A percentile compares a stretch with the other conserved stretches of the same genome.
These are phyloP conservation scores for Caenorhabditis sp. DNA, from an alignment of 2,888 invertebrate genomes.

Conservation along the genomic window DNA sequence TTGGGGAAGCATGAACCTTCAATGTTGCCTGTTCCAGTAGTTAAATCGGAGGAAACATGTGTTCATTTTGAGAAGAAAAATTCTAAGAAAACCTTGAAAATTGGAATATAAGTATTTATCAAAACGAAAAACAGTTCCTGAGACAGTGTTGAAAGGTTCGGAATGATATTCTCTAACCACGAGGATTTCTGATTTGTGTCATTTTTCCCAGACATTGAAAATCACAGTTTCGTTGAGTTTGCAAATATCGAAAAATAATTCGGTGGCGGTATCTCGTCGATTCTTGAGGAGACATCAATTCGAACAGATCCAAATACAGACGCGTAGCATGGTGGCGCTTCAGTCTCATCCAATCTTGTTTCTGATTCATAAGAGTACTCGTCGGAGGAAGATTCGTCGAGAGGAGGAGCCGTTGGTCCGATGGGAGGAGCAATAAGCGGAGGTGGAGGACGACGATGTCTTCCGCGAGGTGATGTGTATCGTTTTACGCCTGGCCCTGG, in stretches of 20 bases:
- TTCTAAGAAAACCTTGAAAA: no score
- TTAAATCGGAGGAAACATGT: no score
- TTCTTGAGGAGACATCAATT: conserved; percentile 5
- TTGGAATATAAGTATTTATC: neutral
- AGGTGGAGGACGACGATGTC: conserved; percentile 20
- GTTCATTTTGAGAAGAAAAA: no score
- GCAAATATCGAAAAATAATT: conserved; percentile 41
- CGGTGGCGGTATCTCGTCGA: conserved; percentile 28
- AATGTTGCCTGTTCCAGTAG: no score
- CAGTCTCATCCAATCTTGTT: neutral
- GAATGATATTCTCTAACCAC: neutral
- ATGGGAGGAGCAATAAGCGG: neutral
- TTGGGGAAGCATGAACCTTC: no score
- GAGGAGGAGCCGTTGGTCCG: conserved; percentile 1
- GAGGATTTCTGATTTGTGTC: neutral
- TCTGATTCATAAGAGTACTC: neutral
- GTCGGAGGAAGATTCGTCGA: neutral
- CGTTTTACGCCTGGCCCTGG: conserved; percentile 42
- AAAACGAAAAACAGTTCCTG: conserved; percentile 3
- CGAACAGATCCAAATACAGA: conserved; percentile 8
- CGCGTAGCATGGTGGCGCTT: conserved; percentile 30
- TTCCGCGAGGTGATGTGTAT: conserved; percentile 45
- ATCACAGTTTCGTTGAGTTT: conserved; percentile 30
- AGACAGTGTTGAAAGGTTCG: neutral
- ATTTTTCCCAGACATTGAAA: neutral